These are phyloP conservation scores for Megalonaias nervosa DNA, from an alignment of 1,140 invertebrate species.

Conservation along the genomic window DNA sequence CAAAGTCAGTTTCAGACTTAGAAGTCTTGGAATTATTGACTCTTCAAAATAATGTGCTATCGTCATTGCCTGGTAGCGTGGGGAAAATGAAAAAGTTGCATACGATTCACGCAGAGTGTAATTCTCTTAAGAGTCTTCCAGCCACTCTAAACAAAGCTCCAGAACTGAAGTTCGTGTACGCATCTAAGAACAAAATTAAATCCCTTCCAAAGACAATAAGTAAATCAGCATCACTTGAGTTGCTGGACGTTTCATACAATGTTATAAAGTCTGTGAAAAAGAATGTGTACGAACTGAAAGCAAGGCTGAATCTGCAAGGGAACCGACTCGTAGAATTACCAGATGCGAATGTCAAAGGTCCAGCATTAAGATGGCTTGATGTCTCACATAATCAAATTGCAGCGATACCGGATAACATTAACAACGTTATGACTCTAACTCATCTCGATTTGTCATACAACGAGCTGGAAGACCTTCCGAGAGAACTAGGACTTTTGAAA, in stretches of 20 bases:
- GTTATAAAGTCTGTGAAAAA: constrained; percentile 61
- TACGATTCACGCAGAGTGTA: constrained; percentile 52
- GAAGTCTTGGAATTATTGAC: constrained; percentile 50
- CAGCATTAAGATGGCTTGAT: constrained; percentile 56
- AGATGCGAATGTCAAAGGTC: constrained; percentile 54
- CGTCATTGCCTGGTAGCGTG: constrained; percentile 57
- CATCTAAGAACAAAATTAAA: constrained; percentile 62
- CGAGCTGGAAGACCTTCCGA: constrained; percentile 55
- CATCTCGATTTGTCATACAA: constrained; percentile 62
- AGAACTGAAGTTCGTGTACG: constrained; percentile 44
- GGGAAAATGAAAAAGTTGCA: constrained; percentile 56
- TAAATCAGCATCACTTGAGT: constrained; percentile 53
- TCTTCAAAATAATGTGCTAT: constrained; percentile 56
- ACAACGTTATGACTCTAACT: constrained; percentile 58
- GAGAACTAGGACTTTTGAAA: constrained; percentile 58
- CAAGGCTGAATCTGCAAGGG: constrained; percentile 52
- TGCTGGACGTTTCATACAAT: constrained; percentile 59
- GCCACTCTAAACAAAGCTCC: constrained; percentile 58
- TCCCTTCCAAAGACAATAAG: constrained; percentile 62
- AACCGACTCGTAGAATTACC: constrained; percentile 65
- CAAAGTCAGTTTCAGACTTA: constrained; percentile 57
- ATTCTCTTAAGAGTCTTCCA: constrained; percentile 60
- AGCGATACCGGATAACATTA: constrained; percentile 57
- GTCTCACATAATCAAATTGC: constrained; percentile 60
- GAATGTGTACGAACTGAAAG: constrained; percentile 63